Evolutionary conservation across 1,140 invertebrate species (phyloP).

Genomic region (Daktulosphaira vitifoliae): DNA sequence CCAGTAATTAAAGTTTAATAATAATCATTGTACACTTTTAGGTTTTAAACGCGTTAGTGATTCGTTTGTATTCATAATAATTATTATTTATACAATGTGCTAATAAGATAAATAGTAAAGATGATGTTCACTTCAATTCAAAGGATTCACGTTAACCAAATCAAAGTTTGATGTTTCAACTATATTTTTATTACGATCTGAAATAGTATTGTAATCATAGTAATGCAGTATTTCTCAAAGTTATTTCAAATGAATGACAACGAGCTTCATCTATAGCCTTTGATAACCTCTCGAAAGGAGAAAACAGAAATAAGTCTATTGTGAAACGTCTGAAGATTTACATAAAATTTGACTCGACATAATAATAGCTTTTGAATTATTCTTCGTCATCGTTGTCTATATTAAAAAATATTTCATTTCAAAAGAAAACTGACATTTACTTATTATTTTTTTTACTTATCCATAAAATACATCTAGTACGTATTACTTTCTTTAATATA

Average conservation of each 20-base stretch:
- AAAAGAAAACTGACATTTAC: conserved; percentile 11
- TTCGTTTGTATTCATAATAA: too few species aligned
- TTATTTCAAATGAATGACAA: conserved; percentile 9
- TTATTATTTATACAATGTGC: too few species aligned
- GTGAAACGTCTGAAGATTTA: conserved; percentile 16
- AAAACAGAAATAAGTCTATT: conserved; percentile 21
- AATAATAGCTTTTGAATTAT: conserved; percentile 20
- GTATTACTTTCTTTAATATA: too few species aligned
- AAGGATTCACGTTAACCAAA: too few species aligned
- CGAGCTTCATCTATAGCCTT: conserved; percentile 1
- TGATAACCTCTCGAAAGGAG: conserved; percentile 22
- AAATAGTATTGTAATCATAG: conserved; percentile 6
- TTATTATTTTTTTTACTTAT: background rate
- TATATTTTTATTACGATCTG: too few species aligned
- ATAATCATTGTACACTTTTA: too few species aligned
- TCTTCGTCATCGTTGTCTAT: conserved; percentile 1
- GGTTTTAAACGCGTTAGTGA: too few species aligned
- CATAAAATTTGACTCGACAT: conserved; percentile 11
- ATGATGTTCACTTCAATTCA: too few species aligned
- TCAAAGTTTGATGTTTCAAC: too few species aligned
- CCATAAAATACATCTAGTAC: background rate
- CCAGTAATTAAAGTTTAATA: too few species aligned
- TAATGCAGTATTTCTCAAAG: conserved; percentile 1
- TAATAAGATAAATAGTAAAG: too few species aligned
- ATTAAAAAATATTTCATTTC: conserved; percentile 28